A percentile compares a stretch with the other conserved stretches of the same genome.
Evolutionary conservation across 2,888 invertebrate species (phyloP).

Genomic region (Zygogramma bicolorata): DNA sequence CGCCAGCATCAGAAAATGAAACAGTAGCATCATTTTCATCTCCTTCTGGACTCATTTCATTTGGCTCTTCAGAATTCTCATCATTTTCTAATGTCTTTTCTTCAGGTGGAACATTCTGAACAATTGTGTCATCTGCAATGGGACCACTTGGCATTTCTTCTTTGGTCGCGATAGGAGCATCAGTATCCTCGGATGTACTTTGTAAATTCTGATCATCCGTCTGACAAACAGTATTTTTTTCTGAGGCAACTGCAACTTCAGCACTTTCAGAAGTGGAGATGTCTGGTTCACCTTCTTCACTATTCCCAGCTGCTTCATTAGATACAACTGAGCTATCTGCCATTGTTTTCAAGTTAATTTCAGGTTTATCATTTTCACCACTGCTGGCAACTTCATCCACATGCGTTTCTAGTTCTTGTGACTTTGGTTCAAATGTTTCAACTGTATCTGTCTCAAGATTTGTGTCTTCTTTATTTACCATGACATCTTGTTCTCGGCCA

Average conservation of each 20-base stretch:
- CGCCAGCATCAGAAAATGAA: background rate
- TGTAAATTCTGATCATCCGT: too few relatives aligned
- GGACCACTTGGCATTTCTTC: background rate
- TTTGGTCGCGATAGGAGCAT: too few relatives aligned
- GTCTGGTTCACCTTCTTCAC: background rate
- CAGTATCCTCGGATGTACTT: too few relatives aligned
- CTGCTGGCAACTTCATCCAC: background rate
- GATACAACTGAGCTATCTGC: background rate
- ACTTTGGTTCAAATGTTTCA: background rate
- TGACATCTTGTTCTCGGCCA: background rate
- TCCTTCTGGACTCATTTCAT: background rate
- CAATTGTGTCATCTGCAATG: background rate
- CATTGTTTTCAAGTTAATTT: background rate
- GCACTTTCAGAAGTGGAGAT: background rate
- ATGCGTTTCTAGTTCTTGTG: background rate
- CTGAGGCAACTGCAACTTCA: background rate
- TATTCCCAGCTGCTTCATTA: background rate
- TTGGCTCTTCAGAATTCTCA: background rate
- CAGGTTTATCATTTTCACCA: background rate
- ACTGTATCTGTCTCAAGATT: background rate
- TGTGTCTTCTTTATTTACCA: background rate
- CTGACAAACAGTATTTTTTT: background rate
- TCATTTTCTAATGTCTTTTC: background rate
- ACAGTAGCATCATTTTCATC: background rate
- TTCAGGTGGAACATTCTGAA: background rate